Evolutionary conservation across 1,140 invertebrate genomes (phyloP), one percentile per base, ranked within the genome.

Genomic region (Caenorhabditis inopinata): DNA sequence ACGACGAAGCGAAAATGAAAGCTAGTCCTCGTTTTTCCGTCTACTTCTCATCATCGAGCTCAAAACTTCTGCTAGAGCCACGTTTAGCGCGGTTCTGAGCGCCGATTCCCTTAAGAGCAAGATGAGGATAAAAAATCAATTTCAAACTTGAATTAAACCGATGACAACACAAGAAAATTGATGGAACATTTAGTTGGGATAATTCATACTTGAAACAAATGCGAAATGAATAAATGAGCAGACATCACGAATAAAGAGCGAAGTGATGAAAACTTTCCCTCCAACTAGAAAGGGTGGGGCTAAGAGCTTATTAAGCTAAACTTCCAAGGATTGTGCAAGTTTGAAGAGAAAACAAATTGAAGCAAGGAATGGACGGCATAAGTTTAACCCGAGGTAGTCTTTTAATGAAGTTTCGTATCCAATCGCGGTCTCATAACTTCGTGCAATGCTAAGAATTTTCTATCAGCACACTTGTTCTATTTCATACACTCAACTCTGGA

Each of bases 241-340:
- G n/a, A n/a, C n/a, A n/a, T n/a, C n/a, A n/a, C n/a, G n/a, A n/a
- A 6, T 32, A 29, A 29, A 32, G 49, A 23, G 4, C 3, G 11
- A 21, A 58, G 51, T n/a, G 6, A 23, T 51, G 48, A 51, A 51
- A 58, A 58, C 7, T 7, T 58, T 58, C 27, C 11, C 27, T 32
- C 6, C 2, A n/a, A 58, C 16, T n/a, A 58, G n/a, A 58, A 14
- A 29, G 51, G 51, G 51, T 32, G 51, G 51, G 35, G 51, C 27
- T 23, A 51, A 48, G 47, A 48, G 47, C 51, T 58, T 58, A 58
- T 58, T 58, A 58, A 58, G 51, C 51, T n/a, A 2, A 58, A 32
- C 51, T 58, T 32, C 27, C 27, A 29, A 58, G 35, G 35, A 16
- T 51, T 51, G 48, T 23, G 48, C 14, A n/a, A 25, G 48, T 23